Base-by-base conservation (phyloP, 1,140 invertebrate genomes). In the Formica exsecta region DNA sequence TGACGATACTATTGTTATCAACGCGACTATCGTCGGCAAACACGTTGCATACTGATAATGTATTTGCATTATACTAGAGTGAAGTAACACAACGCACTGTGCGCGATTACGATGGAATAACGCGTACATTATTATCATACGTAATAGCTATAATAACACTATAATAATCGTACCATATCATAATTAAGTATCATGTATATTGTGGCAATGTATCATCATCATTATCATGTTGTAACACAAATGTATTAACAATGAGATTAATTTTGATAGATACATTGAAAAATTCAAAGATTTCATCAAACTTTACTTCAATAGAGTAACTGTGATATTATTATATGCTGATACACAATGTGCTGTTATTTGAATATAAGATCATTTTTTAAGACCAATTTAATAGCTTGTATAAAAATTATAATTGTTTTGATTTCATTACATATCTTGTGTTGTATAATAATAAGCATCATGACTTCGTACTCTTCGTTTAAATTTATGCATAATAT, bases 121-220 rank as follows among this genome's bases (percentile, higher is more conserved):
- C 48, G 51, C 51, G 36, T 44, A n/a, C 51, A 59, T 66, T 79
- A 85, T 85, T 79, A 85, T 85, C 75, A 85, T 79, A 68, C 48
- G 64, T 59, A 79, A 80, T 66, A 66, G 75, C 38, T 13, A 62
- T 29, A 66, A 85, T 85, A 80, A 66, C 38, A 41, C 57, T n/a
- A 25, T 65, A 66, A 65, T 81, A 85, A 80, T 68, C 76, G 25
- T 48, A 22, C 25, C 29, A 19, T n/a, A 81, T 85, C 62, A 48
- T 85, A 73, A 85, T 79, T 81, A 85, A 65, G 77, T 85, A 36
- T 77, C 44, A 19, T 74, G 66, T 38, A 36, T 41, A 81, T 13
- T 25, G 38, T 13, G 22, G 32, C 16, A 59, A 44, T 29, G 22
- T 59, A 71, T 59, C 51, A 36, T 29, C 51, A 71, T 71, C 25